Evolutionary conservation across 2,113 vertebrate species (phyloP).

Genomic region (Gasterosteus aculeatus): DNA sequence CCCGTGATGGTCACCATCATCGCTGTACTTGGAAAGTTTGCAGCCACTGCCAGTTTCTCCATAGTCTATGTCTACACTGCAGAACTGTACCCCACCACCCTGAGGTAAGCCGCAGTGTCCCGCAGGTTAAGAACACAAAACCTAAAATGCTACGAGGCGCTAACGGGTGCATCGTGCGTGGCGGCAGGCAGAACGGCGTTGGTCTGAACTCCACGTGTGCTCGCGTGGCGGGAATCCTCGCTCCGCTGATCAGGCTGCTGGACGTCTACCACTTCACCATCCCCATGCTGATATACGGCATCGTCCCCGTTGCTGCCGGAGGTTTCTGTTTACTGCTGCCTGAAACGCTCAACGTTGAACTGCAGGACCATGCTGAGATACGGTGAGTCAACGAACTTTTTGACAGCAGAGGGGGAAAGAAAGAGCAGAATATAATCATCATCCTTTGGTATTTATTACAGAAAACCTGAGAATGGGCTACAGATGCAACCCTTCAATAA

Average conservation of each 20-base stretch:
- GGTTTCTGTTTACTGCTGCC: conserved; percentile 83
- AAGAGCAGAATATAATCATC: not conserved
- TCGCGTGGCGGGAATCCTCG: conserved; percentile 82
- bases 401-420: not conserved
- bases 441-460: not conserved
- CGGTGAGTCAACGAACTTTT: conserved; percentile 40
- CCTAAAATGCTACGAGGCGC: not conserved
- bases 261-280: conserved; percentile 73
- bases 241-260: conserved; percentile 84
- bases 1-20: conserved; percentile 51
- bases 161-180: not conserved
- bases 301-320: conserved; percentile 69
- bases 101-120: conserved; percentile 81
- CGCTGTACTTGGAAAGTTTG: conserved; percentile 68
- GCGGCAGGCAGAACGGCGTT: conserved; percentile 84
- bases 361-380: conserved; percentile 76
- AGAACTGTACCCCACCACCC: conserved; percentile 87
- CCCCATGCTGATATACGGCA: conserved; percentile 85
- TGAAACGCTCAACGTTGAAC: conserved; percentile 80
- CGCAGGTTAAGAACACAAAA: not conserved
- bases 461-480: not conserved
- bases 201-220: conserved; percentile 84
- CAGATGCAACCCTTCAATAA: not conserved
- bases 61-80: conserved; percentile 80
- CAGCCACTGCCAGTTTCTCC: conserved; percentile 54